Conservation (phyloP, 2,888 invertebrate species). For the Taphrorychus bicolor region DNA sequence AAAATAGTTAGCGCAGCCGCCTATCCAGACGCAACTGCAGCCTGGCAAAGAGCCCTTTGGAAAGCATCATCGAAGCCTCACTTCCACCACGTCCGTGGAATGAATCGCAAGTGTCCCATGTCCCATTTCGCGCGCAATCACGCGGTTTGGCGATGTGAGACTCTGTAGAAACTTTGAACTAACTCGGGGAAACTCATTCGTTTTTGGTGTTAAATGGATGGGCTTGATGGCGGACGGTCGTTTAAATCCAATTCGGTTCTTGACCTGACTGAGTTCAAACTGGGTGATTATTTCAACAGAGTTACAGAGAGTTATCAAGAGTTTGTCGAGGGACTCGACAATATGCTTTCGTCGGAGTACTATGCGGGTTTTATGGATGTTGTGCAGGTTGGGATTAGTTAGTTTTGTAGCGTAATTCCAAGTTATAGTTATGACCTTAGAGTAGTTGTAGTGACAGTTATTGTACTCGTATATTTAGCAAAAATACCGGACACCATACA, state of each 20-base stretch:
- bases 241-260: slow-evolving; percentile 39
- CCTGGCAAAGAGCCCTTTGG: slow-evolving; percentile 24
- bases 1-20: slow-evolving; percentile 34
- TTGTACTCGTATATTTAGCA: no score
- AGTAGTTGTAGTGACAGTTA: no score
- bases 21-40: slow-evolving; percentile 14
- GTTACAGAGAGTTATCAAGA: slow-evolving; percentile 21
- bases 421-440: no score
- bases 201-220: slow-evolving; percentile 41
- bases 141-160: slow-evolving; percentile 28
- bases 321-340: slow-evolving; percentile 33
- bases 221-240: slow-evolving; percentile 33
- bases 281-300: slow-evolving; percentile 13
- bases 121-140: slow-evolving; percentile 13
- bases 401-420: background rate
- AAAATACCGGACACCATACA: no score
- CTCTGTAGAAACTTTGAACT: slow-evolving; percentile 9
- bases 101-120: slow-evolving; percentile 4
- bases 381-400: slow-evolving; percentile 36
- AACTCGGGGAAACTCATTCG: background rate
- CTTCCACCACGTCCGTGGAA: slow-evolving; percentile 31
- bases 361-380: slow-evolving; percentile 51
- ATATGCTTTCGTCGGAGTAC: slow-evolving; percentile 53
- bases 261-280: slow-evolving; percentile 43
- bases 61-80: slow-evolving; percentile 31